A percentile compares a stretch with the other conserved stretches of the same genome.
These are phyloP conservation scores for Sebastes elongatus DNA, from an alignment of 2,797 vertebrate species.

Conservation along the genomic window DNA sequence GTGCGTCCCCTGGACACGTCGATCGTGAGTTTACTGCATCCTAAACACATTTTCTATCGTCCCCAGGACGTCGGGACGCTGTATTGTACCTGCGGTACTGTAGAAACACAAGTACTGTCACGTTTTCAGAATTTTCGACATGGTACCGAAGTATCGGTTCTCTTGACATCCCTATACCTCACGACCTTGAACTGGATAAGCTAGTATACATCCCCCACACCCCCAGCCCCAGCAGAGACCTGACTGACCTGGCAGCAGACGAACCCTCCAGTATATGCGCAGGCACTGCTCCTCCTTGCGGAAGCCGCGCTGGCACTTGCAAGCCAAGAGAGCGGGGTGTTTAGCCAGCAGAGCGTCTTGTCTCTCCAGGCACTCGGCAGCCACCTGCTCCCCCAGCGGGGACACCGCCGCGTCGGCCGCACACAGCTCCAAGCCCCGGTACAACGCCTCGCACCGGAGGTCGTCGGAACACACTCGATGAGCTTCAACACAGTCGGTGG, in stretches of 20 bases:
- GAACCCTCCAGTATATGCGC: constrained; percentile 90
- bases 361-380: constrained; percentile 84
- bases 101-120: too few species aligned
- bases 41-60: too few species aligned
- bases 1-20: too few species aligned
- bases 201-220: background rate
- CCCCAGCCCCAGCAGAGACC: background rate
- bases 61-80: too few species aligned
- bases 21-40: too few species aligned
- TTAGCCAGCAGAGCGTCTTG: constrained; percentile 82
- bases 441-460: constrained; percentile 82
- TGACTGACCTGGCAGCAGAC: constrained; percentile 85
- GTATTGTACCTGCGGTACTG: too few species aligned
- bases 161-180: background rate
- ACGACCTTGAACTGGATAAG: background rate
- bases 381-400: constrained; percentile 63
- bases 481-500: constrained; percentile 85
- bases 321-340: constrained; percentile 83
- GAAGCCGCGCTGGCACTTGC: constrained; percentile 89
- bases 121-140: too few species aligned
- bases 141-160: too few species aligned
- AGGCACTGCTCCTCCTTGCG: constrained; percentile 90
- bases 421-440: constrained; percentile 86
- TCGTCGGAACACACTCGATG: constrained; percentile 82
- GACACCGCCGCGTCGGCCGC: constrained; percentile 72